These are phyloP conservation scores for Girardinichthys multiradiatus DNA, from an alignment of 2,113 vertebrate genomes.

Conservation along the genomic window DNA sequence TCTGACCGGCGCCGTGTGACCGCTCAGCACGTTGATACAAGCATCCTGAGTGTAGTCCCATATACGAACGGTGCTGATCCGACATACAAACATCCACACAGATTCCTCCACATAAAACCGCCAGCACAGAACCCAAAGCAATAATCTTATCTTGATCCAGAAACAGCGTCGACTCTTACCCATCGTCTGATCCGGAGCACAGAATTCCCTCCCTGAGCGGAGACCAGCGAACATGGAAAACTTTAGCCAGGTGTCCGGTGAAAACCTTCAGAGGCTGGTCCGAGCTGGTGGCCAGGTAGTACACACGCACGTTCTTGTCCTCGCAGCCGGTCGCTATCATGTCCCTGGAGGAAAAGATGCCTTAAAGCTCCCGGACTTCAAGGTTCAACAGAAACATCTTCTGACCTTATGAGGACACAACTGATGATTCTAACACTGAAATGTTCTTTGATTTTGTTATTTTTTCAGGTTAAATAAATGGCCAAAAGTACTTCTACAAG, in stretches of 20 bases:
- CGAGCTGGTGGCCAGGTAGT: conserved; percentile 95
- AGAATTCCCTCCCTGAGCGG: conserved; percentile 96
- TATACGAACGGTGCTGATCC: conserved; percentile 91
- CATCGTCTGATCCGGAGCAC: conserved; percentile 96
- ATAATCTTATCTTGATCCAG: neutral
- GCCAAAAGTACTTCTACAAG: no score
- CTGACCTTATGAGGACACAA: no score
- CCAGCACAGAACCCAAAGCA: no score
- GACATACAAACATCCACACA: neutral
- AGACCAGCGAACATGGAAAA: conserved; percentile 97
- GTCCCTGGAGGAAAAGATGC: conserved; percentile 86
- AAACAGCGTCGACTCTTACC: conserved; percentile 73
- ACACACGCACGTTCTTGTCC: conserved; percentile 96
- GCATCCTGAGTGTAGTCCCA: conserved; percentile 98
- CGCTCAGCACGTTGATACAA: conserved; percentile 91
- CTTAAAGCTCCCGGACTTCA: no score
- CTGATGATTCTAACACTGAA: no score
- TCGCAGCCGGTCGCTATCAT: conserved; percentile 99
- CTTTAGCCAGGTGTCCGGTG: conserved; percentile 92
- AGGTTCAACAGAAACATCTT: no score
- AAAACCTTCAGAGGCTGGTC: conserved; percentile 96
- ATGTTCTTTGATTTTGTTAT: no score
- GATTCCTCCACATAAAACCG: no score
- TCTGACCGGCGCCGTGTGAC: conserved; percentile 92
- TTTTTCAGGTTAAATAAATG: no score